Conservation (phyloP, 2,888 invertebrate genomes). For the Drosophila diplacantha region DNA sequence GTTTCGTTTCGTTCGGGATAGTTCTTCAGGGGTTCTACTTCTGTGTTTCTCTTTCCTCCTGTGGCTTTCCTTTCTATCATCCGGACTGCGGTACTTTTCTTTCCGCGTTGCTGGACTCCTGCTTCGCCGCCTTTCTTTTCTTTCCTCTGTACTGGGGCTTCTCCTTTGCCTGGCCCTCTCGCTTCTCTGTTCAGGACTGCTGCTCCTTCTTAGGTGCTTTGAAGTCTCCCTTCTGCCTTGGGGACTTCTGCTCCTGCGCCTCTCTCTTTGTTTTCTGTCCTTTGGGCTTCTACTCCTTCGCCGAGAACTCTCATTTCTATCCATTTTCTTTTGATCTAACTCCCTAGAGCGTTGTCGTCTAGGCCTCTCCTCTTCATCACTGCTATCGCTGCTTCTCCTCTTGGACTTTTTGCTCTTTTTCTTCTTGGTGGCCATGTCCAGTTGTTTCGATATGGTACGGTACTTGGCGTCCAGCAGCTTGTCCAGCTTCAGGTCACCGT, state of each 20-base stretch:
- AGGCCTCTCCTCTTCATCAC: constrained; percentile 2
- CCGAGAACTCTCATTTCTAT: constrained; percentile 1
- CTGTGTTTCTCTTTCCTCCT: constrained; percentile 2
- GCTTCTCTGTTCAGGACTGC: background rate
- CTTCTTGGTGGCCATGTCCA: constrained; percentile 74
- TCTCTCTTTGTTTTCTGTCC: constrained; percentile 1
- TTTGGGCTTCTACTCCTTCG: constrained; percentile 8
- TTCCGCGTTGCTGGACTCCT: constrained; percentile 4
- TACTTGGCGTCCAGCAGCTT: constrained; percentile 76
- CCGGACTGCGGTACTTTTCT: background rate
- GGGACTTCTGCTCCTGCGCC: constrained; percentile 9
- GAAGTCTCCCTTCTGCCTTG: background rate
- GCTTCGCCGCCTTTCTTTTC: constrained; percentile 5
- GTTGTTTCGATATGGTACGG: constrained; percentile 75
- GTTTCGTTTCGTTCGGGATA: constrained; percentile 2
- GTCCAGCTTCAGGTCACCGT: constrained; percentile 70
- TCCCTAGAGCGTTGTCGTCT: constrained; percentile 8
- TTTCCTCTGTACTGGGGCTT: constrained; percentile 11
- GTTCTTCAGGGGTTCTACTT: constrained; percentile 5
- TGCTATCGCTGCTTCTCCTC: constrained; percentile 38
- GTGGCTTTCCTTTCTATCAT: background rate
- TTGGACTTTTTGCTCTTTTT: constrained; percentile 44
- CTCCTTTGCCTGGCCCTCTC: constrained; percentile 3
- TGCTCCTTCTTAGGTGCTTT: background rate
- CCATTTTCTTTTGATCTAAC: background rate